Percentiles rank a stretch among this genome's conserved stretches.
phyloP scores from a whole-genome alignment of 2,888 invertebrate genomes.

The Cosmia trapezina region DNA sequence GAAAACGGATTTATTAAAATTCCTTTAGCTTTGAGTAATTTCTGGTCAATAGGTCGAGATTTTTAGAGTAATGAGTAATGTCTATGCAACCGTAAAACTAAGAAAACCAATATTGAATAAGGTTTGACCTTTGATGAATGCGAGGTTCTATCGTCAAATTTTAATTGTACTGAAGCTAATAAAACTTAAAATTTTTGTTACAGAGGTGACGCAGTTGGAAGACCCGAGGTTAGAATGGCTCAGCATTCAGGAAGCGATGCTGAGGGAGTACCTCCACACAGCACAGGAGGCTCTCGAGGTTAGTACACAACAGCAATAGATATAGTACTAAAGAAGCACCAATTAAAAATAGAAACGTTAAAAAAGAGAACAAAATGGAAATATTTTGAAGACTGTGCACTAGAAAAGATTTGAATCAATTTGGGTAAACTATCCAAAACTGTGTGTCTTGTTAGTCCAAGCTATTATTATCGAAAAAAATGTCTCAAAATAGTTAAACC shows the following conservation, averaged over 20 bases:
- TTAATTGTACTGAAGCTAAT: constrained; percentile 5
- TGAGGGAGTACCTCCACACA: constrained; percentile 98
- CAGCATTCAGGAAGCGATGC: constrained; percentile 98
- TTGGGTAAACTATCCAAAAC: background rate
- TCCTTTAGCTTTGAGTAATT: constrained; percentile 40
- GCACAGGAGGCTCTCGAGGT: constrained; percentile 99
- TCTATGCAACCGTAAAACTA: background rate
- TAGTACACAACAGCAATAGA: constrained; percentile 71
- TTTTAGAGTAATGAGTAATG: constrained; percentile 19
- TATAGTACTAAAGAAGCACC: background rate
- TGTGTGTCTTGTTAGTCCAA: background rate
- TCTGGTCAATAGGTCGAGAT: constrained; percentile 23
- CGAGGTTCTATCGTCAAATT: background rate
- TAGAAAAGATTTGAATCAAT: background rate
- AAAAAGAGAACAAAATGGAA: background rate
- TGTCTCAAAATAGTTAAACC: background rate
- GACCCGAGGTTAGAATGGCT: constrained; percentile 99
- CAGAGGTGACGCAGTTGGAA: constrained; percentile 98
- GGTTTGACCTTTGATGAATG: constrained; percentile 3
- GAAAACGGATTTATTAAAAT: constrained; percentile 56
- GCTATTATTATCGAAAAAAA: background rate
- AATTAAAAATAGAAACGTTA: background rate
- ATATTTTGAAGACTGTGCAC: background rate
- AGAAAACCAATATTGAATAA: constrained; percentile 10
- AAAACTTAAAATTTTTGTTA: constrained; percentile 69